Evolutionary conservation across 2,113 vertebrate genomes (phyloP).

Genomic region (Festucalex cinctus): DNA sequence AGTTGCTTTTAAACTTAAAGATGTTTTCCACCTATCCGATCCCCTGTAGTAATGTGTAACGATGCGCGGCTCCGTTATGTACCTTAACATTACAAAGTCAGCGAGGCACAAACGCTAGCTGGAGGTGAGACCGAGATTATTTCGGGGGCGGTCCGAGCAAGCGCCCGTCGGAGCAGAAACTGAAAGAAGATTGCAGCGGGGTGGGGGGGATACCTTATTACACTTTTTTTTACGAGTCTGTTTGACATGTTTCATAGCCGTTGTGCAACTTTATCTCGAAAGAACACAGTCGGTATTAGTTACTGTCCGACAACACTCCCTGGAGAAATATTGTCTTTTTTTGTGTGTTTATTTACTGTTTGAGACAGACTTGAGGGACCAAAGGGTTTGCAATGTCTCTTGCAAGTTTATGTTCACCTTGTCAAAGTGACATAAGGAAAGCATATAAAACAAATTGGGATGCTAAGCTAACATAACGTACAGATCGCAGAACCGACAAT

Average conservation of each 20-base stretch:
- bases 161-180: conserved; percentile 60
- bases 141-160: conserved; percentile 61
- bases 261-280: not conserved
- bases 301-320: not conserved
- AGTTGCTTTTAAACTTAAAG: conserved; percentile 1
- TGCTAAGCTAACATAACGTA: too few species aligned
- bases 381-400: not conserved
- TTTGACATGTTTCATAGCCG: not conserved
- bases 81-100: conserved; percentile 36
- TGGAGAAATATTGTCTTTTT: not conserved
- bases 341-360: not conserved
- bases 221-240: not conserved
- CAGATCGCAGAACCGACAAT: too few species aligned
- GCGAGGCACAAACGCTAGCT: conserved; percentile 29
- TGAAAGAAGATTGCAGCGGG: conserved; percentile 21
- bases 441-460: too few species aligned
- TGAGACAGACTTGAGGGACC: not conserved
- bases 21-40: not conserved
- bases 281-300: not conserved
- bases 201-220: not conserved
- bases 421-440: too few species aligned
- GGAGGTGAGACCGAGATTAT: conserved; percentile 59
- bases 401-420: too few species aligned
- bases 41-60: conserved; percentile 6
- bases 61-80: not conserved